phyloP scores from a whole-genome alignment of 2,797 vertebrate genomes.

The Triplophysa bombifrons region DNA sequence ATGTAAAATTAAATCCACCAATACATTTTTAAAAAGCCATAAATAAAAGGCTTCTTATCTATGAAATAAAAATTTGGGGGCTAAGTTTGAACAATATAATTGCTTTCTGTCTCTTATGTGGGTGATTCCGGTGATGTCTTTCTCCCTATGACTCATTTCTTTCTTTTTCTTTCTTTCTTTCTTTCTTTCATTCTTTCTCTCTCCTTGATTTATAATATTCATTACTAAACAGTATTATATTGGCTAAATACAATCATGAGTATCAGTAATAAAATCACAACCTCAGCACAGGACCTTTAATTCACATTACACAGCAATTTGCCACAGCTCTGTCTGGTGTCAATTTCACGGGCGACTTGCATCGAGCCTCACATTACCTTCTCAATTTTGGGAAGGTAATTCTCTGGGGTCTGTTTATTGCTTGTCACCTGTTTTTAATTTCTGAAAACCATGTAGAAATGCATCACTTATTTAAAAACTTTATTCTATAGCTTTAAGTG shows the following conservation, averaged over 20 bases:
- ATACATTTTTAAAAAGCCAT: not conserved
- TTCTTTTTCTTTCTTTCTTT: not conserved
- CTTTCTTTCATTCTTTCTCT: not conserved
- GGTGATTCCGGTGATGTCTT: not conserved
- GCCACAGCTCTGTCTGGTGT: not conserved
- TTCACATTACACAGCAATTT: not conserved
- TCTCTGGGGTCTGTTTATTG: too few species aligned
- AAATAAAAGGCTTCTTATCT: not conserved
- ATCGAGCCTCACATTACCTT: not conserved
- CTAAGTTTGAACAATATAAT: not conserved
- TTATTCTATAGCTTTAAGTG: too few species aligned
- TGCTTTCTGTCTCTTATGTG: not conserved
- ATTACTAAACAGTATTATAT: too few species aligned
- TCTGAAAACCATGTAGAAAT: too few species aligned
- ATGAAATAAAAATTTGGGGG: not conserved
- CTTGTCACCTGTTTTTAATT: too few species aligned
- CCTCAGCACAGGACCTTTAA: not conserved
- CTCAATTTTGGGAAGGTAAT: too few species aligned
- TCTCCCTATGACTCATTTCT: not conserved
- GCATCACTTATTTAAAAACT: too few species aligned
- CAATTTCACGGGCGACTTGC: not conserved
- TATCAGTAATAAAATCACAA: not conserved
- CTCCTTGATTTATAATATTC: too few species aligned
- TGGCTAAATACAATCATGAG: not conserved
- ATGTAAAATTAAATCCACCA: conserved; percentile 5